Conservation (phyloP, 2,888 invertebrate species). For the Fissipunctia ypsillon region DNA sequence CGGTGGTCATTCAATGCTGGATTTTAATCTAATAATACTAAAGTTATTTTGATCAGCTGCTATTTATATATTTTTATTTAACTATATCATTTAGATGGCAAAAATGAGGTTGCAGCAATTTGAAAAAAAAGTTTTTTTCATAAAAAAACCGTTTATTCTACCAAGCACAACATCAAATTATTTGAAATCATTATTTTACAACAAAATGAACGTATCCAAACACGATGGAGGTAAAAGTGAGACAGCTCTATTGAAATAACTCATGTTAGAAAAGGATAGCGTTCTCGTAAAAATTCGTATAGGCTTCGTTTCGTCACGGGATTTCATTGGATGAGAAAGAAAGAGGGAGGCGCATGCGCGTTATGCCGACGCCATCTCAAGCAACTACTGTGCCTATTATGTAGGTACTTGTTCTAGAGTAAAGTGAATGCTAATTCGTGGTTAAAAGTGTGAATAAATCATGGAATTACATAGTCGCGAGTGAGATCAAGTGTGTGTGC, state of each 20-base stretch:
- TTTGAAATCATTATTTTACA: conserved; percentile 39
- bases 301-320: conserved; percentile 77
- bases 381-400: conserved; percentile 87
- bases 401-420: conserved; percentile 79
- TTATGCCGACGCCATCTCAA: conserved; percentile 91
- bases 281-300: conserved; percentile 77
- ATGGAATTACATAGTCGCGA: conserved; percentile 81
- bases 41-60: neutral
- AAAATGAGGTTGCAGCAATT: neutral
- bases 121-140: neutral
- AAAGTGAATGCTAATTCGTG: conserved; percentile 81
- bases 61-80: neutral
- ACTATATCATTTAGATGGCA: neutral
- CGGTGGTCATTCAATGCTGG: no score
- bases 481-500: conserved; percentile 79
- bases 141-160: conserved; percentile 53
- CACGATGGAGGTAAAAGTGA: conserved; percentile 35
- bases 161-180: conserved; percentile 6
- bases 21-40: neutral
- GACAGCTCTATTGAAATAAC: conserved; percentile 23
- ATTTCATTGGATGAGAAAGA: conserved; percentile 84
- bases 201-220: conserved; percentile 62
- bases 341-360: conserved; percentile 91
- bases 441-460: conserved; percentile 80
- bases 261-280: conserved; percentile 67